Evolutionary conservation across 2,797 vertebrate species (phyloP).

Genomic region (Echeneis naucrates): DNA sequence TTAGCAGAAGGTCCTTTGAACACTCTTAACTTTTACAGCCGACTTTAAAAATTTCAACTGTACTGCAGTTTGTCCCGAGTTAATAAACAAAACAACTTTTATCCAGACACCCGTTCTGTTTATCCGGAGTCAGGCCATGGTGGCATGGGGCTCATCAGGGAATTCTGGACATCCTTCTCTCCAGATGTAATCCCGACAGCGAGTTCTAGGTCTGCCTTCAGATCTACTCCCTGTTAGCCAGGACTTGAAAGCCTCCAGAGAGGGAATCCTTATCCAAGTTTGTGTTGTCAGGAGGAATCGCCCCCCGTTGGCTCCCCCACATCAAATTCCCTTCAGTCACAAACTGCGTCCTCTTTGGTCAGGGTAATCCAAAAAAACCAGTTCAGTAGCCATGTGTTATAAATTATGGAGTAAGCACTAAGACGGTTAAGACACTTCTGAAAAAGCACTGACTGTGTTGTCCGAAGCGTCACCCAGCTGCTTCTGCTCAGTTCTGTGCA

Average conservation of each 20-base stretch:
- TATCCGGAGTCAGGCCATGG: too few relatives aligned
- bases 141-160: too few relatives aligned
- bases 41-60: background rate
- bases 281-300: too few relatives aligned
- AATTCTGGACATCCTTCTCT: too few relatives aligned
- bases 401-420: background rate
- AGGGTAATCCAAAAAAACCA: background rate
- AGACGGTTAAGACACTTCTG: constrained; percentile 26
- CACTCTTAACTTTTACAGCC: background rate
- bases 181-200: too few relatives aligned
- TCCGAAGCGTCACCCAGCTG: constrained; percentile 22
- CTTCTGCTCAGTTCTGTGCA: constrained; percentile 29
- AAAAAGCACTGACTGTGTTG: constrained; percentile 5
- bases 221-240: too few relatives aligned
- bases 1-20: background rate
- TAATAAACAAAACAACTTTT: background rate
- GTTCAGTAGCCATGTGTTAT: background rate
- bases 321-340: too few relatives aligned
- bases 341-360: background rate
- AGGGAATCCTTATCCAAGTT: too few relatives aligned
- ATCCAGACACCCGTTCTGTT: too few relatives aligned
- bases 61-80: background rate
- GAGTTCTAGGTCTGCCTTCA: too few relatives aligned
- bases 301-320: too few relatives aligned
- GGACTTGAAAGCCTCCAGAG: too few relatives aligned